A percentile compares a stretch with the other conserved stretches of the same genome.
Evolutionary conservation across 2,797 vertebrate genomes (phyloP).

Genomic region (Chelonia mydas): DNA sequence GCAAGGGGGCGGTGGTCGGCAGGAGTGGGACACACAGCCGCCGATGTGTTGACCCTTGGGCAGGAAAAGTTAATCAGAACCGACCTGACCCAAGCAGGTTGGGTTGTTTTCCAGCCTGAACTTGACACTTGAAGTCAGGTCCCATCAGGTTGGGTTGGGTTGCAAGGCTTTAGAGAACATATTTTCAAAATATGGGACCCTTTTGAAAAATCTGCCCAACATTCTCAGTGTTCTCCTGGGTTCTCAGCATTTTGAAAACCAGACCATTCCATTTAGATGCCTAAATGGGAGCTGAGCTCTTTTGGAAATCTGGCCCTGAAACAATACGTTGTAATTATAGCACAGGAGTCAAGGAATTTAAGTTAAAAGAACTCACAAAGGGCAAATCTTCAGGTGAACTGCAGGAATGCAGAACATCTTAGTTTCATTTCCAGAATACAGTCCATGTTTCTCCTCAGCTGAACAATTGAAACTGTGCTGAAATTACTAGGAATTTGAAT

Average conservation of each 20-base stretch:
- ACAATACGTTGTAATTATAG: background rate
- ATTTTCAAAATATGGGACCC: background rate
- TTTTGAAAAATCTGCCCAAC: background rate
- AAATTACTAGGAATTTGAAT: background rate
- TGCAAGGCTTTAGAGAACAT: background rate
- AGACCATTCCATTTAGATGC: background rate
- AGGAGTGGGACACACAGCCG: background rate
- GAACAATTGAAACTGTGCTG: background rate
- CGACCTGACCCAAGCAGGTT: background rate
- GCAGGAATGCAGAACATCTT: conserved; percentile 14
- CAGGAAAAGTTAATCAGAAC: background rate
- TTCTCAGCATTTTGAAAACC: background rate
- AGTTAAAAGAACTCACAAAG: conserved; percentile 12
- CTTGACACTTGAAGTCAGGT: background rate
- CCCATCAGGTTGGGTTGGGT: background rate
- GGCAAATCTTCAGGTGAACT: conserved; percentile 13
- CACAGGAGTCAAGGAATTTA: background rate
- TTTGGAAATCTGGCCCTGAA: background rate
- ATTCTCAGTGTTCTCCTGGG: background rate
- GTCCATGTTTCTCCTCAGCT: background rate
- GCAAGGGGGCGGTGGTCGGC: accelerated
- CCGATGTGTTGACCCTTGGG: background rate
- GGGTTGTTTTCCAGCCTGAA: background rate
- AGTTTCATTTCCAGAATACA: background rate
- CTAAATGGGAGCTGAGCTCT: background rate